A percentile compares a stretch with the other conserved stretches of the same genome.
These are phyloP conservation scores for Abrostola tripartita DNA, from an alignment of 2,888 invertebrate genomes.

Conservation along the genomic window DNA sequence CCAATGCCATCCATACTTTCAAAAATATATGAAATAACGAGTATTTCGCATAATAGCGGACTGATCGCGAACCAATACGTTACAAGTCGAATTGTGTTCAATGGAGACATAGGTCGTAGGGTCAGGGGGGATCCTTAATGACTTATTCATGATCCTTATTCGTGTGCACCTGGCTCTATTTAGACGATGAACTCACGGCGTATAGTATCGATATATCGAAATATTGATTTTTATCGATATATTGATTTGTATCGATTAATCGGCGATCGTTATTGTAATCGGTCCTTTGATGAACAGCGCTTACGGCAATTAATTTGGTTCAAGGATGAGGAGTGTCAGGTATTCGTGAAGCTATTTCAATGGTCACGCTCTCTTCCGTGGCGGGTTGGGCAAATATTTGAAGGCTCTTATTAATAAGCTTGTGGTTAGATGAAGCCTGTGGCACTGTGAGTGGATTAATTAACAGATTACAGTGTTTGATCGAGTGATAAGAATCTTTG, in stretches of 20 bases:
- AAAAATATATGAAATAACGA: slow-evolving; percentile 50
- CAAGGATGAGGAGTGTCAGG: slow-evolving; percentile 46
- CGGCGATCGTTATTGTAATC: slow-evolving; percentile 43
- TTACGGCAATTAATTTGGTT: slow-evolving; percentile 49
- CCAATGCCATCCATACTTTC: slow-evolving; percentile 56
- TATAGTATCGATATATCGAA: slow-evolving; percentile 50
- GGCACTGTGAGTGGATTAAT: background rate
- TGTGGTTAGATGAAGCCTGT: background rate
- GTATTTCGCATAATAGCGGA: slow-evolving; percentile 45
- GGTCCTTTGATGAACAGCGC: slow-evolving; percentile 50
- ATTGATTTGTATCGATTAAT: slow-evolving; percentile 49
- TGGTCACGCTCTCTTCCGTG: slow-evolving; percentile 48
- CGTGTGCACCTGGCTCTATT: slow-evolving; percentile 64
- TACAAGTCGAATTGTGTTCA: slow-evolving; percentile 63
- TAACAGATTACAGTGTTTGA: slow-evolving; percentile 2
- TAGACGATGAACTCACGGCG: slow-evolving; percentile 50
- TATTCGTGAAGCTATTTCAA: slow-evolving; percentile 19
- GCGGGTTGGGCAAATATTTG: slow-evolving; percentile 16
- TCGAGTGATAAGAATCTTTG: background rate
- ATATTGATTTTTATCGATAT: slow-evolving; percentile 41
- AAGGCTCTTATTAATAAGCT: slow-evolving; percentile 12
- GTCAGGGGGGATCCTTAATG: slow-evolving; percentile 75
- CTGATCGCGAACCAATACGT: slow-evolving; percentile 44
- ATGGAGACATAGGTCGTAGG: slow-evolving; percentile 74
- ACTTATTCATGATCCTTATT: slow-evolving; percentile 75